phyloP scores from a whole-genome alignment of 2,113 vertebrate genomes.

The Piliocolobus tephrosceles region DNA sequence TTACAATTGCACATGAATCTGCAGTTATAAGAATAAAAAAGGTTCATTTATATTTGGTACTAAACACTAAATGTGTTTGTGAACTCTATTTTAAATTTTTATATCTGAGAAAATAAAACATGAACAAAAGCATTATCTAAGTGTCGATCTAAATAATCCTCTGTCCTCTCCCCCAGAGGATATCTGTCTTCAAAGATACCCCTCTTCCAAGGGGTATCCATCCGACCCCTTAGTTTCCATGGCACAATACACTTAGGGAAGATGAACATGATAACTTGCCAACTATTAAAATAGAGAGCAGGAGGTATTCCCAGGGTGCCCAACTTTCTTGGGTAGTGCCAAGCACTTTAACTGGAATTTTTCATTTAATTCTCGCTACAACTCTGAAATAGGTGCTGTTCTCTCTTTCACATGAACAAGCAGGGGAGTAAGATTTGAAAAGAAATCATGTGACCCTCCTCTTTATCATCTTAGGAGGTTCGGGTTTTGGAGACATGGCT shows the following conservation, averaged over 20 bases:
- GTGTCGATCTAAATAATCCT: neutral
- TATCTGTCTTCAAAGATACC: neutral
- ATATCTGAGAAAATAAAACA: slow-evolving; percentile 26
- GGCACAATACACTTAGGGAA: neutral
- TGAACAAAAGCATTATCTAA: neutral
- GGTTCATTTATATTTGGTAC: neutral
- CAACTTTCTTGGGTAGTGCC: neutral
- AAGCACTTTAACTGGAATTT: neutral
- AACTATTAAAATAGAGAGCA: neutral
- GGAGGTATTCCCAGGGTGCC: neutral
- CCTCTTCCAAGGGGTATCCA: neutral
- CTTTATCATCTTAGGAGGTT: neutral
- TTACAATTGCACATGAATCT: neutral
- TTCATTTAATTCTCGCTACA: neutral
- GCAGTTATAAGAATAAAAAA: neutral
- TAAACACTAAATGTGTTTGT: neutral
- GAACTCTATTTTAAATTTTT: neutral
- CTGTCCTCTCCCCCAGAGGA: rapidly evolving
- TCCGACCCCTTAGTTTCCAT: neutral
- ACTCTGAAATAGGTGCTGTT: neutral
- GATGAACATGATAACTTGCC: neutral
- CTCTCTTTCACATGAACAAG: neutral
- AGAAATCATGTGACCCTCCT: neutral
- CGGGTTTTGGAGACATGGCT: neutral
- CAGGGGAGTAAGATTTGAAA: neutral